A percentile compares a stretch with the other conserved stretches of the same genome.
These are phyloP conservation scores for Drosophila bocqueti DNA, from an alignment of 1,140 invertebrate species.

Conservation along the genomic window DNA sequence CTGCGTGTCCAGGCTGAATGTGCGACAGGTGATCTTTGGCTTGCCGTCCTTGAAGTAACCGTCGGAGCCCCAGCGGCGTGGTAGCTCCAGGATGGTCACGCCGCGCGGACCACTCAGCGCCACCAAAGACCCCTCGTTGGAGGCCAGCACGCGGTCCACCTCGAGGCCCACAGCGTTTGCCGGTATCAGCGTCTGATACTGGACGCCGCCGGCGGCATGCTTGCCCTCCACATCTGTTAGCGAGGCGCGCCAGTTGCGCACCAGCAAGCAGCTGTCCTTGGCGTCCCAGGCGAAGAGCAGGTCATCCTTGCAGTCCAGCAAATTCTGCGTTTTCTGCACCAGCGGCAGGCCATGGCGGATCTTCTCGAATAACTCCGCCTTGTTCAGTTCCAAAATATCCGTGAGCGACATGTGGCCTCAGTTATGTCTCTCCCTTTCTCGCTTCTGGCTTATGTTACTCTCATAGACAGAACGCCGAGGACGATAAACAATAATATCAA, in stretches of 20 bases:
- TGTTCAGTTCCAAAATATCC: slow-evolving; percentile 70
- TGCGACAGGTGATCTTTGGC: slow-evolving; percentile 84
- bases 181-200: slow-evolving; percentile 79
- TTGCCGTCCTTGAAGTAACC: slow-evolving; percentile 80
- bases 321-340: slow-evolving; percentile 68
- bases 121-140: slow-evolving; percentile 78
- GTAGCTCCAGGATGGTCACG: slow-evolving; percentile 83
- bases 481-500: slow-evolving; percentile 75
- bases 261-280: slow-evolving; percentile 56
- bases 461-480: slow-evolving; percentile 74
- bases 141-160: slow-evolving; percentile 81
- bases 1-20: slow-evolving; percentile 88
- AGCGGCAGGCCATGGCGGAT: slow-evolving; percentile 65
- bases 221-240: slow-evolving; percentile 32
- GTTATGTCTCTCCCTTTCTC: slow-evolving; percentile 70
- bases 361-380: slow-evolving; percentile 66
- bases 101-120: slow-evolving; percentile 79
- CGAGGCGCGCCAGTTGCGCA: slow-evolving; percentile 74
- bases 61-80: slow-evolving; percentile 84
- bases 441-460: slow-evolving; percentile 64
- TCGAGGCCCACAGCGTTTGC: slow-evolving; percentile 73
- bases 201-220: slow-evolving; percentile 2
- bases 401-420: slow-evolving; percentile 68
- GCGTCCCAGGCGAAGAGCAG: slow-evolving; percentile 78
- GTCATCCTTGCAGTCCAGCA: slow-evolving; percentile 82